Evolutionary conservation across 2,888 invertebrate species (phyloP).

Genomic region (Andrena dorsata): DNA sequence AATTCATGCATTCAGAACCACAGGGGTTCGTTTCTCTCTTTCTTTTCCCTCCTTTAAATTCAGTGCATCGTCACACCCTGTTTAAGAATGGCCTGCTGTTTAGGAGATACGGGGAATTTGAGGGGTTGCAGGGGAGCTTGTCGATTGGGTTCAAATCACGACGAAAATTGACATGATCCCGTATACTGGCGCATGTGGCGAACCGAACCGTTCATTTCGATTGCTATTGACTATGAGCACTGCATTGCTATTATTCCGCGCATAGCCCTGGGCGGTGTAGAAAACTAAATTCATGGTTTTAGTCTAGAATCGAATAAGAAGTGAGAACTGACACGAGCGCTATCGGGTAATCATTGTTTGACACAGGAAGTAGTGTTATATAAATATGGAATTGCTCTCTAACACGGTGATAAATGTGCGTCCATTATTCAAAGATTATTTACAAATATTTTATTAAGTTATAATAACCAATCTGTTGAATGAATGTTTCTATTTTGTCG

Average conservation of each 20-base stretch:
- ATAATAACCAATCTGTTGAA: too few relatives aligned
- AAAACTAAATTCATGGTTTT: constrained; percentile 60
- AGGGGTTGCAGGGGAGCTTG: constrained; percentile 13
- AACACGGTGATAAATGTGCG: too few relatives aligned
- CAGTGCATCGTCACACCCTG: background rate
- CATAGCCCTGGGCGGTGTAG: constrained; percentile 72
- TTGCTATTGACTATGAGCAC: constrained; percentile 78
- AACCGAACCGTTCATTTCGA: constrained; percentile 81
- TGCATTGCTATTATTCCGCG: constrained; percentile 75
- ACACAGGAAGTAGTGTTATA: background rate
- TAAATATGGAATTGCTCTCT: too few relatives aligned
- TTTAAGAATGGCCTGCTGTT: background rate
- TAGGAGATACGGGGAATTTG: constrained; percentile 7
- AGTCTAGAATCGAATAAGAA: constrained; percentile 48
- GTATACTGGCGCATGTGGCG: constrained; percentile 76
- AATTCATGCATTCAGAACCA: background rate
- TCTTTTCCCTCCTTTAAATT: too few relatives aligned
- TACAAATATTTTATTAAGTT: too few relatives aligned
- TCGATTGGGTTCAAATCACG: constrained; percentile 56
- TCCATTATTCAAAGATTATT: too few relatives aligned
- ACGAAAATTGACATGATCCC: constrained; percentile 74
- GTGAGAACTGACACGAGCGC: constrained; percentile 28
- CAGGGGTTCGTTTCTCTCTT: background rate
- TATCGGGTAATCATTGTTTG: constrained; percentile 1
- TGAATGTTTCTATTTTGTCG: too few relatives aligned